Base-by-base conservation (phyloP, 2,888 invertebrate genomes). In the Chesias legatella region DNA sequence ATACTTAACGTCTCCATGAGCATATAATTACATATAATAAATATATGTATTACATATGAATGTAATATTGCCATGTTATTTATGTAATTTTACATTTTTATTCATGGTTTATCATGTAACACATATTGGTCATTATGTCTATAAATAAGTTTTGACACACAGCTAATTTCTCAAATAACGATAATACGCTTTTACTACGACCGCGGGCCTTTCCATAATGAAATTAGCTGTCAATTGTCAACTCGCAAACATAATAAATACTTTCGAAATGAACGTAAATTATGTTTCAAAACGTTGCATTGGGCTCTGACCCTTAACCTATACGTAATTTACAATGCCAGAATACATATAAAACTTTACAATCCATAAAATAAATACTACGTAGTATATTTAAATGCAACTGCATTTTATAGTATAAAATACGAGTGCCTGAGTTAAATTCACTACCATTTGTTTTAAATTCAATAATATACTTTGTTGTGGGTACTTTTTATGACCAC, bases 221-320 rank as follows among this genome's bases (percentile, higher is more conserved):
- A 35, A 63, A 67, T 67, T 69, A 70, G 51, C 59, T 55, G 57
- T 51, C 58, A 59, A 63, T 64, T 64, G 65, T 62, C 60, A 63
- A 41, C 43, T 58, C 40, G 10, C 40, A 30, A 37, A 35, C 25
- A 51, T 56, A 58, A 64, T 53, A 60, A 63, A 67, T 36, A 50
- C 39, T 39, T 33, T 11, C 39, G 31, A 34, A 28, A 49, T 45
- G 43, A 61, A 60, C 53, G 66, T 64, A 67, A 72, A 72, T 67
- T 67, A 65, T 59, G 55, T 53, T n/a, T 22, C n/a, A 21, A 28
- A 22, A 28, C 22, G 42, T 44, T 47, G 45, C 34, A 47, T 44
- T 66, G 51, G 48, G 53, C 63, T 61, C 30, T 55, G 61, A 70
- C 62, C 73, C 63, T 43, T 46, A 38, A 53, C 39, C 43, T 52